These are phyloP conservation scores for Pantherophis guttatus DNA, from an alignment of 2,113 vertebrate genomes.

Conservation along the genomic window DNA sequence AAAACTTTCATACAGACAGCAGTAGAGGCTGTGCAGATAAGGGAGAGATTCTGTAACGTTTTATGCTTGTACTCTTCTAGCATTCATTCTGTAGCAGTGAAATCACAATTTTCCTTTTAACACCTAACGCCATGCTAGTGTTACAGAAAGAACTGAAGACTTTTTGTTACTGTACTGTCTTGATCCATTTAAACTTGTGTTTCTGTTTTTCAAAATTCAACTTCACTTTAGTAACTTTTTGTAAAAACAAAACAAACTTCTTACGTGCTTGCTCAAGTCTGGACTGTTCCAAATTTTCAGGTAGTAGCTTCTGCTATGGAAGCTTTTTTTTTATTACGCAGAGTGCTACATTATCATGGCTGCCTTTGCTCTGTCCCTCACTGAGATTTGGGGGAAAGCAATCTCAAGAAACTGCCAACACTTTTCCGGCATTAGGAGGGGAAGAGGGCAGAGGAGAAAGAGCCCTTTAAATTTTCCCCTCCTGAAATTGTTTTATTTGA, in stretches of 20 bases:
- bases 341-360: slow-evolving; percentile 19
- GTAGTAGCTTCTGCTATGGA: background rate
- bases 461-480: slow-evolving; percentile 38
- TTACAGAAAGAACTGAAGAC: slow-evolving; percentile 36
- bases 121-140: background rate
- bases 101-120: slow-evolving; percentile 36
- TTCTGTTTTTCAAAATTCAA: background rate
- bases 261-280: slow-evolving; percentile 13
- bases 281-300: slow-evolving; percentile 35
- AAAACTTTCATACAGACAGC: background rate
- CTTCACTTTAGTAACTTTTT: slow-evolving; percentile 15
- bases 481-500: slow-evolving; percentile 66
- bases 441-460: slow-evolving; percentile 40
- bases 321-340: background rate
- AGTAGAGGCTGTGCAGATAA: background rate
- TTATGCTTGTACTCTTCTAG: background rate
- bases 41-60: background rate
- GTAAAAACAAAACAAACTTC: background rate
- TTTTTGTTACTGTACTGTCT: slow-evolving; percentile 49
- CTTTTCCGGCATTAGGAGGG: slow-evolving; percentile 46
- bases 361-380: slow-evolving; percentile 28
- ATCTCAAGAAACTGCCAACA: slow-evolving; percentile 46
- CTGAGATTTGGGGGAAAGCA: slow-evolving; percentile 10
- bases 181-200: background rate
- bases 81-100: slow-evolving; percentile 41